These are phyloP conservation scores for Hippotragus niger DNA, from an alignment of 2,113 vertebrate species.

Conservation along the genomic window DNA sequence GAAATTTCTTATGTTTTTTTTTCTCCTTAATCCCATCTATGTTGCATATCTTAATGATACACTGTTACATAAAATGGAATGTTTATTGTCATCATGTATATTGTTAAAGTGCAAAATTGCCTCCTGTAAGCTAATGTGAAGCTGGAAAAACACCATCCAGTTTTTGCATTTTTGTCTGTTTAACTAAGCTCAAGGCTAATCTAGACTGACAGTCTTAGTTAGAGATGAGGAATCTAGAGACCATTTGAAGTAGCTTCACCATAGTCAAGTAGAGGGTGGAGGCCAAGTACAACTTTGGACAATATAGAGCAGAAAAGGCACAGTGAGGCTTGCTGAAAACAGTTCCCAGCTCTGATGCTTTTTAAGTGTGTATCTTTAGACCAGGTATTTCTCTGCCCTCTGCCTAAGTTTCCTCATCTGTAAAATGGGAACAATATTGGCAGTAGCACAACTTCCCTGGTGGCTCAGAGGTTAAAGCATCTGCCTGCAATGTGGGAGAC, in stretches of 20 bases:
- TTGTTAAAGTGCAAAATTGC: neutral
- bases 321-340: neutral
- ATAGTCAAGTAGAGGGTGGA: neutral
- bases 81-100: neutral
- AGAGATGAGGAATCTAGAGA: neutral
- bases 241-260: neutral
- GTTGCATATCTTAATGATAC: neutral
- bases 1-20: neutral
- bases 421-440: neutral
- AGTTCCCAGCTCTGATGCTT: neutral
- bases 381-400: neutral
- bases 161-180: neutral
- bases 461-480: too few relatives aligned
- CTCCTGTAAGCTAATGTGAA: neutral
- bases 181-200: neutral
- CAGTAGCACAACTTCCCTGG: neutral
- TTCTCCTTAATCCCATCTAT: neutral
- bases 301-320: neutral
- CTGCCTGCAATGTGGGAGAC: too few relatives aligned
- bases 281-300: neutral
- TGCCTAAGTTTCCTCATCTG: neutral
- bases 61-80: neutral
- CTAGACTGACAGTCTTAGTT: neutral
- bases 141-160: neutral
- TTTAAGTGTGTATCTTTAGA: neutral